phyloP scores from a whole-genome alignment of 2,888 invertebrate species.

The Adelphocoris suturalis region DNA sequence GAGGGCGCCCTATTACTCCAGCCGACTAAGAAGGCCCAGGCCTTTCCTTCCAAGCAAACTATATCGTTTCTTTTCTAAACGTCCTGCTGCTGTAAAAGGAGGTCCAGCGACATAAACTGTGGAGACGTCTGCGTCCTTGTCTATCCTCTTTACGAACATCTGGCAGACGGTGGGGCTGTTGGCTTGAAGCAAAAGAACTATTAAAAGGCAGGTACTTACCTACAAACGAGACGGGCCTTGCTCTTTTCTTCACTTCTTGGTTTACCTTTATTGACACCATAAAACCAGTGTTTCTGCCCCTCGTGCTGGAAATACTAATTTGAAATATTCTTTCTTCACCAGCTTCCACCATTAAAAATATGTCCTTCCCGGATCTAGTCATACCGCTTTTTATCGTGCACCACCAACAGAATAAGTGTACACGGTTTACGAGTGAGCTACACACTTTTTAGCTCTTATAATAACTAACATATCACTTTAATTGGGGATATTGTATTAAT shows the following conservation, averaged over 20 bases:
- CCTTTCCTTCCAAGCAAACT: too few relatives aligned
- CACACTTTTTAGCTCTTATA: too few relatives aligned
- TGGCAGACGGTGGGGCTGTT: neutral
- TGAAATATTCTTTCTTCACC: constrained; percentile 21
- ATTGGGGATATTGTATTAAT: too few relatives aligned
- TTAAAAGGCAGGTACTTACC: constrained; percentile 12
- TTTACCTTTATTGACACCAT: constrained; percentile 26
- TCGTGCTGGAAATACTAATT: constrained; percentile 20
- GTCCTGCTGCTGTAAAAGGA: neutral
- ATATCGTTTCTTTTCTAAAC: neutral
- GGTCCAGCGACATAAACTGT: neutral
- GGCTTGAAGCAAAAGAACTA: constrained; percentile 10
- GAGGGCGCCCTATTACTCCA: too few relatives aligned
- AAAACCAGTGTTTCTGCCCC: constrained; percentile 26
- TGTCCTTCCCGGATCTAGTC: constrained; percentile 7
- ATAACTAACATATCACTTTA: too few relatives aligned
- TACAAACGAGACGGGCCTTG: constrained; percentile 11
- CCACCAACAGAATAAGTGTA: neutral
- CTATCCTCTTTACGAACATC: constrained; percentile 17
- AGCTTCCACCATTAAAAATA: neutral
- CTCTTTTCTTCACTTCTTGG: constrained; percentile 28
- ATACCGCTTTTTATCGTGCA: neutral
- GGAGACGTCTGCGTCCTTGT: neutral
- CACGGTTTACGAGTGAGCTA: too few relatives aligned
- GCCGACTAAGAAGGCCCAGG: too few relatives aligned